Evolutionary conservation across 2,113 vertebrate species (phyloP), one percentile per base, ranked within the genome.

Genomic region (Saguinus imperator): DNA sequence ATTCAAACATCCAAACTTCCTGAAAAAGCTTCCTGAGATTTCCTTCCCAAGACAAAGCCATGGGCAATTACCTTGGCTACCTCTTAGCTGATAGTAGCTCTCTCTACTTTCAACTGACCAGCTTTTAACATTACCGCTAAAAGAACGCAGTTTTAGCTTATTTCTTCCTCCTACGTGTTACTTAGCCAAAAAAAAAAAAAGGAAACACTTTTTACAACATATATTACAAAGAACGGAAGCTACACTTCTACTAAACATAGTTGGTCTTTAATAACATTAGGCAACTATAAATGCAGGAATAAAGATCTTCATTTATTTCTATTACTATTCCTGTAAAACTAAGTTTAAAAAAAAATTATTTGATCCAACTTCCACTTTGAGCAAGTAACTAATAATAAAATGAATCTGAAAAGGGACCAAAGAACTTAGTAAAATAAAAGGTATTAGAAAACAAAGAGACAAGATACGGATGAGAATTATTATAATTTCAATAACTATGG

Each of bases 201-300:
- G 73, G 61, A 94, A 98, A 94, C 13, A 17, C 21, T 50, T 98
- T 97, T 96, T 97, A 80, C 6, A 97, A 89, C 2, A 80, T 95
- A 96, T 52, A 95, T 7, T 89, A 70, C 87, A 97, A 96, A 97
- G 83, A 98, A 97, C 93, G 92, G 95, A 98, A 96, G 84, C 66
- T 72, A 96, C 97, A 95, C 82, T 97, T 97, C 89, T 61, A 93
- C 86, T 61, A 96, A 98, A 87, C 94, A 98, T 92, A 97, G 92
- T 96, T 96, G 95, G 91, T 97, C 97, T 98, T 97, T 97, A 97
- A 98, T 96, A 98, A 96, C 0, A 40, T 97, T 96, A 98, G 91
- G 87, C 96, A 97, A 91, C 96, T 84, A 94, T 97, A 97, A 98
- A 98, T 87, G 97, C 72, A 93, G 45, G 91, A 96, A 98, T 86